Conservation (phyloP, 2,113 vertebrate species). For the Uropsilus gracilis region DNA sequence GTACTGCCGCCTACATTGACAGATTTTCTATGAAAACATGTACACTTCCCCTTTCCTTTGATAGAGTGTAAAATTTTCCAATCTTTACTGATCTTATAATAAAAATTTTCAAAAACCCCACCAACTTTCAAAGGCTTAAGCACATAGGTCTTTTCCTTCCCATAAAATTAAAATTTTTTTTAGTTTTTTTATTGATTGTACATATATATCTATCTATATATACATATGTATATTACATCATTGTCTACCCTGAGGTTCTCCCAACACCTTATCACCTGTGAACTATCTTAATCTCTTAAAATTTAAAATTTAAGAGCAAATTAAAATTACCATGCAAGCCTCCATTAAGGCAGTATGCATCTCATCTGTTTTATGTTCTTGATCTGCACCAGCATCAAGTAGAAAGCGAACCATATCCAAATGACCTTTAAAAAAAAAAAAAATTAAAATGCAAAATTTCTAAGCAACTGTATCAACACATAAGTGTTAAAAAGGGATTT, state of each 20-base stretch:
- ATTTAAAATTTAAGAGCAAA: too few relatives aligned
- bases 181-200: too few relatives aligned
- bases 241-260: too few relatives aligned
- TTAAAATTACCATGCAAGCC: conserved; percentile 96
- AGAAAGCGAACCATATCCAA: conserved; percentile 99
- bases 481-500: conserved; percentile 29
- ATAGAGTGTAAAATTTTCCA: neutral
- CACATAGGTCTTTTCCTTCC: neutral
- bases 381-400: conserved; percentile 98
- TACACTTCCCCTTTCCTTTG: neutral
- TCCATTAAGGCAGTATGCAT: conserved; percentile 99
- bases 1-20: neutral
- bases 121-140: conserved; percentile 35
- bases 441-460: conserved; percentile 45
- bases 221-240: too few relatives aligned
- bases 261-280: too few relatives aligned
- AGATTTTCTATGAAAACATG: neutral
- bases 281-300: too few relatives aligned
- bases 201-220: too few relatives aligned
- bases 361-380: conserved; percentile 99
- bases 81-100: neutral
- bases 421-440: conserved; percentile 91
- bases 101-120: neutral
- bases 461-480: neutral
- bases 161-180: too few relatives aligned